phyloP scores from a whole-genome alignment of 1,140 invertebrate genomes.

The Platorchestia sp. region DNA sequence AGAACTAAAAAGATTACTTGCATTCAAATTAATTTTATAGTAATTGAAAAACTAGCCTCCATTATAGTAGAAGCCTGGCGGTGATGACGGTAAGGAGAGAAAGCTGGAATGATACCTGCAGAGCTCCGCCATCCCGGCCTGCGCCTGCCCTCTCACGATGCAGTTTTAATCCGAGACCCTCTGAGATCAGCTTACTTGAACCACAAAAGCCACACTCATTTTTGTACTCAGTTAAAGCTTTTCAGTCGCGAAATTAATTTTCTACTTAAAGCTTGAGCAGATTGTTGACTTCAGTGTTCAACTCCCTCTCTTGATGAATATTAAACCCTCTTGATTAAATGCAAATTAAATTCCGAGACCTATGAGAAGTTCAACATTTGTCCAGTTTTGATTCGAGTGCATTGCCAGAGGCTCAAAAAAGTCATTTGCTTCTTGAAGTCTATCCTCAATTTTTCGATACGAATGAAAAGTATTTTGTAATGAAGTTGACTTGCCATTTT shows the following conservation, averaged over 20 bases:
- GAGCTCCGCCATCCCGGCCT: neutral
- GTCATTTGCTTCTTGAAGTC: neutral
- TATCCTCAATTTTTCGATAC: neutral
- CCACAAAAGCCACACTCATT: neutral
- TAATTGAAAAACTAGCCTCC: too few relatives aligned
- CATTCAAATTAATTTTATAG: too few relatives aligned
- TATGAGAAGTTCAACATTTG: neutral
- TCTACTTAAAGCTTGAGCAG: neutral
- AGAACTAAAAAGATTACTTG: too few relatives aligned
- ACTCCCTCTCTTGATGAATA: constrained; percentile 18
- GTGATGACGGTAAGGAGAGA: too few relatives aligned
- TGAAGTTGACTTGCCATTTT: neutral
- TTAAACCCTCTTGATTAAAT: constrained; percentile 12
- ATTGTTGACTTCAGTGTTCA: neutral
- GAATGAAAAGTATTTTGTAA: neutral
- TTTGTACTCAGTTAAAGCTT: neutral
- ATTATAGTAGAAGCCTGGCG: too few relatives aligned
- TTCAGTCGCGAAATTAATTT: constrained; percentile 13
- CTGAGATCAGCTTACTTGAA: neutral
- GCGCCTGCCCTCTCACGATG: neutral
- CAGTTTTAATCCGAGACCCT: neutral
- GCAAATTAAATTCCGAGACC: constrained; percentile 28
- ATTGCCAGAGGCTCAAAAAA: neutral
- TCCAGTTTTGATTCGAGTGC: neutral
- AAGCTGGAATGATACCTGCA: too few relatives aligned